Base-by-base conservation (phyloP, 2,113 vertebrate species). In the Lucifuga dentata region DNA sequence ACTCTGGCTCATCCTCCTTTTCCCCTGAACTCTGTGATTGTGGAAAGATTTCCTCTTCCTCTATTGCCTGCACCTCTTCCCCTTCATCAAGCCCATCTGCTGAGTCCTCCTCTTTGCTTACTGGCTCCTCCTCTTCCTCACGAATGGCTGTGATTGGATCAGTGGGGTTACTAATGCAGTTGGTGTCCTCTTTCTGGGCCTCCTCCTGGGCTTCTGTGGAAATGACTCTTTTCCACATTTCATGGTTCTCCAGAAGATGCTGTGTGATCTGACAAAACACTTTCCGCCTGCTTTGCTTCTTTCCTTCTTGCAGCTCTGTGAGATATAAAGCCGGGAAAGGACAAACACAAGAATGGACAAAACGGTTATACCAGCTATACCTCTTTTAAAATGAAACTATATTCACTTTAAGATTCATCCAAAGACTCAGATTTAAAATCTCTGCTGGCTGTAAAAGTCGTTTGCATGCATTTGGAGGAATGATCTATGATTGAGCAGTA, bases 201-300 rank as follows among this genome's bases (percentile, higher is more conserved):
- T 83, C 60, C 32, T 91, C 89, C 36, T 67, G 62, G 40, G 43
- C 80, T 39, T 97, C 96, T 0, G 94, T 90, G 24, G 94, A 92
- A 0, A 97, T 95, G 57, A 96, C 94, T 44, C 95, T 92, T 88
- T 96, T 96, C 97, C 97, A 98, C 97, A 98, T 98, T 68, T 95
- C 92, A 53, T 98, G 97, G 89, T 98, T 98, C 86, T 98, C 94
- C 64, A 97, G 81, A 59, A 98, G 89, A 71, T 98, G 95, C 76
- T 97, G 95, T 11, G 94, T 97, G 80, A 98, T 97, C 89, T 95
- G 95, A 79, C 96, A 98, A 88, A 95, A 96, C 73, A 97, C 92
- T 90, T 95, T 97, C 71, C 94, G 92, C 79, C 93, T 84, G 43
- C 56, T 88, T 76, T 92, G 86, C 43, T 79, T 88, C 83, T 94